These are phyloP conservation scores for Porites divaricata DNA, from an alignment of 92 coral and sea anemone species.

Conservation along the genomic window DNA sequence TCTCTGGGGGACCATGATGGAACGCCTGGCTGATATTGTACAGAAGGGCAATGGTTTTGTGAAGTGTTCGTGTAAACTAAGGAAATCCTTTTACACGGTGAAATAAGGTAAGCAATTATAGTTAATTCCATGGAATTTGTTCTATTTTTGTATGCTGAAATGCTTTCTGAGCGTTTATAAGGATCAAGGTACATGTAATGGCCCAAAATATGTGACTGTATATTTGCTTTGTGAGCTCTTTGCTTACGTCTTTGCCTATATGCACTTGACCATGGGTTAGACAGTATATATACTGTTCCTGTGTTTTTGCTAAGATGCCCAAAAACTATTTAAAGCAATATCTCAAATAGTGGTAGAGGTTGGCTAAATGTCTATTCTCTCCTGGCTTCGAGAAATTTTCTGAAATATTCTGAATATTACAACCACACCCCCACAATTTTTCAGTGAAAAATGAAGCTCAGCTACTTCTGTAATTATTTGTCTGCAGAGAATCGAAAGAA, in stretches of 20 bases:
- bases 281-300: conserved; percentile 5
- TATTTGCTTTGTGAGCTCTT: not conserved
- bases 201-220: not conserved
- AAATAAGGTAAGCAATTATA: too few relatives aligned
- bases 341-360: not conserved
- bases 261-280: not conserved
- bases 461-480: too few relatives aligned
- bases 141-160: too few relatives aligned
- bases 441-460: too few relatives aligned
- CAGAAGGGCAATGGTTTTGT: not conserved
- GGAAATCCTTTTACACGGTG: too few relatives aligned
- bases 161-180: too few relatives aligned
- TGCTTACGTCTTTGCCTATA: not conserved
- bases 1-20: not conserved
- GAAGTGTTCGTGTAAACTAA: too few relatives aligned
- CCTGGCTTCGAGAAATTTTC: not conserved
- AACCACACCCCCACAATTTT: not conserved
- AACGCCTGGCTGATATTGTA: conserved; percentile 35
- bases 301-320: not conserved
- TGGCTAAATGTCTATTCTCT: not conserved
- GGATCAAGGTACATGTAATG: too few relatives aligned
- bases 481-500: too few relatives aligned
- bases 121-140: too few relatives aligned
- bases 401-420: not conserved
- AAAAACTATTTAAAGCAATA: not conserved